Evolutionary conservation across 2,888 invertebrate species (phyloP), one percentile per base, ranked within the genome.

Genomic region (Pseudanteris insignis): DNA sequence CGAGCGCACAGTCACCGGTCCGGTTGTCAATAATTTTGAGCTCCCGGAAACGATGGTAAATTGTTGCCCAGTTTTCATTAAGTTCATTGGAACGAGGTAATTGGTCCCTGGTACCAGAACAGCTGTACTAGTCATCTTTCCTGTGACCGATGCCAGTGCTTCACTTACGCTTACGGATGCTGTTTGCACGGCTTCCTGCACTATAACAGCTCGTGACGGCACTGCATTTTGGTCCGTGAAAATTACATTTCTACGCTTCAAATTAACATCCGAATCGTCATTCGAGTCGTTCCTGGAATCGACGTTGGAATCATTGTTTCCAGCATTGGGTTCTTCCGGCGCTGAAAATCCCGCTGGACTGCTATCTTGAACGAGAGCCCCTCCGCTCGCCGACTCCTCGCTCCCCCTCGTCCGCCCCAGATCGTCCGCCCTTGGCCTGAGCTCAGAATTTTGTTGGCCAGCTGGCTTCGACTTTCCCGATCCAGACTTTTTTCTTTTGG

Each of bases 361-460:
- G 43, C 80, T 80, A 33, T 80, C 81, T 43, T 82, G 81, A 1
- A 78, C 67, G 5, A 76, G 78, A 0, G 71, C 73, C 0, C 77
- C 84, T 0, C 89, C 89, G 69, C 89, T 89, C 7, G 89, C 89
- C 69, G 89, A 89, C 70, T 90, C 90, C 76, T 89, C 89, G 54
- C 89, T 90, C 1, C 89, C 89, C 82, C 89, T 86, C 0, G 89
- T 89, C 24, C 86, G 81, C 9, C 87, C 84, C 3, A 86, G 83
- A 70, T 90, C 90, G 33, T 89, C 89, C 6, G 85, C 83, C 46
- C 84, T 82, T 21, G 85, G 87, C 69, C 87, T 87, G 69, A 85
- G 76, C 41, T 87, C 88, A 6, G 84, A 72, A 4, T 72, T 70
- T 32, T 79, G 81, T 12, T 62, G 61, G 1, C 74, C 70, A 0